Conservation (phyloP, 2,888 invertebrate species). For the Hylaea fasciaria region DNA sequence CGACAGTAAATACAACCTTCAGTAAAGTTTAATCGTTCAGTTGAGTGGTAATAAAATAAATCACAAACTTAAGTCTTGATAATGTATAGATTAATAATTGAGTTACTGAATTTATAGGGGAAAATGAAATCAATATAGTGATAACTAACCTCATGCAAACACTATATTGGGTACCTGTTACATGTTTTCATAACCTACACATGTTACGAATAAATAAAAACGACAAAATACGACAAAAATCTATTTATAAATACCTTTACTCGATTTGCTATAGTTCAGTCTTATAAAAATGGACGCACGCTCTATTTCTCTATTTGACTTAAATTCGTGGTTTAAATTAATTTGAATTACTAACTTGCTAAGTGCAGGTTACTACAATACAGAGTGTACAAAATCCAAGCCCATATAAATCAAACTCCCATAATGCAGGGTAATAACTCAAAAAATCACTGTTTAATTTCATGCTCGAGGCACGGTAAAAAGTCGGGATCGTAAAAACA, state of each 20-base stretch:
- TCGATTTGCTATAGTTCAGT: too few species aligned
- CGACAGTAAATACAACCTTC: slow-evolving; percentile 22
- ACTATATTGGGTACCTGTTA: too few species aligned
- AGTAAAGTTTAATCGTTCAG: too few species aligned
- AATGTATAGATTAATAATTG: slow-evolving; percentile 60
- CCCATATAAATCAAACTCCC: slow-evolving; percentile 35
- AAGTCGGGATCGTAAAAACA: slow-evolving; percentile 49
- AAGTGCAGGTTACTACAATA: not conserved
- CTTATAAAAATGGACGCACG: too few species aligned
- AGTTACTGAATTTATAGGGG: slow-evolving; percentile 52
- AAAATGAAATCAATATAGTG: slow-evolving; percentile 16
- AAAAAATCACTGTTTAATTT: slow-evolving; percentile 45
- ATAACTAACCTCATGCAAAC: too few species aligned
- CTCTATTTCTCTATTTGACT: too few species aligned
- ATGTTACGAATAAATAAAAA: slow-evolving; percentile 1
- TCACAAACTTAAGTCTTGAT: slow-evolving; percentile 53
- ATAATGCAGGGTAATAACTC: slow-evolving; percentile 38
- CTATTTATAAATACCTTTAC: too few species aligned
- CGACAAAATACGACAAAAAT: too few species aligned
- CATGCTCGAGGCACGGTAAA: slow-evolving; percentile 46
- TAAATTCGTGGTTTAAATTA: too few species aligned
- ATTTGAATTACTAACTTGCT: not conserved
- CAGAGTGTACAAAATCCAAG: slow-evolving; percentile 9
- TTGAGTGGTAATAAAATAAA: slow-evolving; percentile 36
- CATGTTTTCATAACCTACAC: too few species aligned